Evolutionary conservation across 2,888 invertebrate genomes (phyloP), one percentile per base, ranked within the genome.

Genomic region (Pandemis cinnamomeana): DNA sequence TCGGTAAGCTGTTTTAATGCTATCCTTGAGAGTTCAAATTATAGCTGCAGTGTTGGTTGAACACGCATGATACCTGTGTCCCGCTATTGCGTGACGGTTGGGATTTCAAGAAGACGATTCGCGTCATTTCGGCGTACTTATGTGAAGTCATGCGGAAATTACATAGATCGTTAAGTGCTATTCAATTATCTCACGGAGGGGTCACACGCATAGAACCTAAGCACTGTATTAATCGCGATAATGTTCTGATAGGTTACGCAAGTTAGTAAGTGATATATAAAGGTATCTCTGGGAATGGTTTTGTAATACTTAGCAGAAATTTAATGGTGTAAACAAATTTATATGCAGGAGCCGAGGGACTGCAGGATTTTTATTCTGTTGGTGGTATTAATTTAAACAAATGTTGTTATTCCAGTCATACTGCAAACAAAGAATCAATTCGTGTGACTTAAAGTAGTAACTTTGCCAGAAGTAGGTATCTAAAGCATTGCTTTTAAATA

Each of bases 71-170:
- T 70, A 55, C 53, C 73, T 68, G 77, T 46, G 7, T 51, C 11
- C 48, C n/a, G 11, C 72, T 77, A 74, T 78, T 73, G 63, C 70
- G 71, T 66, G 67, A 41, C 72, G 77, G 75, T 76, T 75, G 78
- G 71, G 77, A 75, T 75, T 72, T 62, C 73, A 75, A 77, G 61
- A 67, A 51, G 51, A 48, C 27, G 58, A 58, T 58, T 58, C 58
- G 48, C 67, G 71, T 51, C 44, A 71, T 71, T 71, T 67, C 61
- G 61, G 61, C 61, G 7, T 71, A 55, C 55, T 20, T 55, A 36
- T 20, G 62, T 84, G 82, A 80, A 82, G 77, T 84, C 84, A 86
- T 79, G 80, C 79, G 84, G 80, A 83, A 86, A 83, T 72, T 80
- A 80, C 82, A 80, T 81, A 78, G 78, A 44, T 78, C 80, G 67